Evolutionary conservation across 2,113 vertebrate genomes (phyloP), one percentile per base, ranked within the genome.

Genomic region (Taxidea taxus): DNA sequence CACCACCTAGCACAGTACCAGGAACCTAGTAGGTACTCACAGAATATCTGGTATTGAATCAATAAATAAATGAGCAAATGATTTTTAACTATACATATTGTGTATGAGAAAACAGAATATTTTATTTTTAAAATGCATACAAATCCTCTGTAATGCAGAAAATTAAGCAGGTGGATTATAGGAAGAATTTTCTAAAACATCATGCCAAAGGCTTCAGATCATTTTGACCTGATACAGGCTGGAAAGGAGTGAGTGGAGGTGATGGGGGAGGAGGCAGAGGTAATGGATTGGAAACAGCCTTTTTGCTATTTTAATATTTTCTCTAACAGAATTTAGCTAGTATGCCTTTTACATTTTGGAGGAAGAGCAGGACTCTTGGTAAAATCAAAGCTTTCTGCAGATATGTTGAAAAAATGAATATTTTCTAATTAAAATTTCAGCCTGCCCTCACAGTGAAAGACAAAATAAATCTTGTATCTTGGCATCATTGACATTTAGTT

Each of bases 401-500:
- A 72, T 6, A 90, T 4, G 42, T 3, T 9, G 34, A 88, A 91
- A 78, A 3, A 77, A 39, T 75, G 92, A 74, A 12, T n/a, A 64
- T 21, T 68, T 94, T 78, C 83, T 80, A 96, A 74, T 62, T 74
- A 75, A 86, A 93, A 96, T 20, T 56, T 47, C 23, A 93, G 14
- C 6, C 62, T 89, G 7, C 27, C 3, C 49, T 5, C 29, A 7
- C 6, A 93, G 34, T 82, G 12, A 7, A 74, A 78, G 77, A 78
- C 47, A 94, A 95, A 96, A 31, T 83, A 21, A 84, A 78, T 54
- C 27, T 42, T 12, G 37, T 23, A 77, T 20, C 31, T 60, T 56
- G 27, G 27, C 68, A 92, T 12, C 44, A 66, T 88, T 95, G 37
- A 27, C 10, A 72, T 54, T 62, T 90, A 37, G 16, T 56, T 91